A percentile compares a stretch with the other conserved stretches of the same genome.
Conservation (phyloP, 2,113 vertebrate species). For the Nerophis lumbriciformis region DNA sequence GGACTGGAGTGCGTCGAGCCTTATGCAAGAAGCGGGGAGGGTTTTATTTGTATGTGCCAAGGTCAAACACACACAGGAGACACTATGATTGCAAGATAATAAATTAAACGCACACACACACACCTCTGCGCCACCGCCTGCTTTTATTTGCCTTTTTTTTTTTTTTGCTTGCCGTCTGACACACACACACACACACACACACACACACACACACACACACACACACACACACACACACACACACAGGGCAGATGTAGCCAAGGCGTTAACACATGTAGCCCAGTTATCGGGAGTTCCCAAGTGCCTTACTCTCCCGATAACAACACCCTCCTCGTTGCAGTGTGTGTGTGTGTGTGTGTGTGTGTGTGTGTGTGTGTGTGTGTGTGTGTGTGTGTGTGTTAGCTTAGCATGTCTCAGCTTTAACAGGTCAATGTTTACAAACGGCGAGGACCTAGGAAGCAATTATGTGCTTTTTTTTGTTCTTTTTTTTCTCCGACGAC, state of each 20-base stretch:
- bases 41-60: slow-evolving; percentile 66
- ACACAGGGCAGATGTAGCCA: slow-evolving; percentile 45
- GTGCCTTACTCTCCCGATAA: slow-evolving; percentile 80
- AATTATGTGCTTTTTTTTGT: slow-evolving; percentile 23
- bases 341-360: slow-evolving; percentile 11
- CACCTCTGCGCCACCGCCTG: slow-evolving; percentile 30
- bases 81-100: slow-evolving; percentile 23
- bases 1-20: slow-evolving; percentile 46
- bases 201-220: slow-evolving; percentile 14
- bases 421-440: slow-evolving; percentile 69
- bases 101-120: slow-evolving; percentile 27
- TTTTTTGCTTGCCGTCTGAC: slow-evolving; percentile 39
- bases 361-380: slow-evolving; percentile 10
- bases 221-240: slow-evolving; percentile 22
- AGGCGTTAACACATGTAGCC: slow-evolving; percentile 28
- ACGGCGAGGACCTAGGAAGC: slow-evolving; percentile 48
- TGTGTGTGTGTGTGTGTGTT: too few species aligned
- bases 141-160: slow-evolving; percentile 25
- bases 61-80: slow-evolving; percentile 29
- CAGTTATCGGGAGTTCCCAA: slow-evolving; percentile 72
- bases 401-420: slow-evolving; percentile 42
- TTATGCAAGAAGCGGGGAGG: slow-evolving; percentile 53
- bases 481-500: neutral
- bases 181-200: slow-evolving; percentile 32
- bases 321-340: neutral